These are phyloP conservation scores for Remorina albescens DNA, from an alignment of 2,797 vertebrate genomes.

Conservation along the genomic window DNA sequence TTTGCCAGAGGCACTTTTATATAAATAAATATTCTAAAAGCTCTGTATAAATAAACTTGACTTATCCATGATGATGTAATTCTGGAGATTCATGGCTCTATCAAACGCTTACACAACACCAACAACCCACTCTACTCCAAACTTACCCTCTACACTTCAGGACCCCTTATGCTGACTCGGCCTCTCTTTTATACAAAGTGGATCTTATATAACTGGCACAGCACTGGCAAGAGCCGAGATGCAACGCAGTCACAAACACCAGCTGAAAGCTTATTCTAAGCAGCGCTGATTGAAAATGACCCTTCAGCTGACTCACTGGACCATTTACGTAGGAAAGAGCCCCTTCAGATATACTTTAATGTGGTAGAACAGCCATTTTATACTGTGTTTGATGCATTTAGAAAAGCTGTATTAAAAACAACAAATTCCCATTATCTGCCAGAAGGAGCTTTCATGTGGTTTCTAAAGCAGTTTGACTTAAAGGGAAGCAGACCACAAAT, in stretches of 20 bases:
- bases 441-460: constrained; percentile 52
- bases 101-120: constrained; percentile 74
- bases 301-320: constrained; percentile 64
- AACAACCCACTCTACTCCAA: constrained; percentile 69
- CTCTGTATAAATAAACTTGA: constrained; percentile 61
- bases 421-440: constrained; percentile 38
- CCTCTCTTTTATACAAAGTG: constrained; percentile 67
- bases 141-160: constrained; percentile 65
- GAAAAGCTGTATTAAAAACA: constrained; percentile 40
- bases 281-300: constrained; percentile 51
- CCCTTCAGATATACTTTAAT: constrained; percentile 52
- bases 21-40: constrained; percentile 66
- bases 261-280: constrained; percentile 52
- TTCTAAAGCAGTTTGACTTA: constrained; percentile 49
- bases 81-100: constrained; percentile 55
- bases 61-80: constrained; percentile 70
- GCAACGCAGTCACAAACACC: constrained; percentile 6
- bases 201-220: constrained; percentile 69
- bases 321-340: constrained; percentile 46
- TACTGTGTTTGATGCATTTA: constrained; percentile 41
- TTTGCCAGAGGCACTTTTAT: constrained; percentile 42
- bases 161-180: constrained; percentile 73
- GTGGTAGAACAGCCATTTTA: constrained; percentile 27
- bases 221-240: constrained; percentile 27
- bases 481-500: constrained; percentile 54